These are phyloP conservation scores for Tetraneura akinire DNA, from an alignment of 1,140 invertebrate species.

Conservation along the genomic window DNA sequence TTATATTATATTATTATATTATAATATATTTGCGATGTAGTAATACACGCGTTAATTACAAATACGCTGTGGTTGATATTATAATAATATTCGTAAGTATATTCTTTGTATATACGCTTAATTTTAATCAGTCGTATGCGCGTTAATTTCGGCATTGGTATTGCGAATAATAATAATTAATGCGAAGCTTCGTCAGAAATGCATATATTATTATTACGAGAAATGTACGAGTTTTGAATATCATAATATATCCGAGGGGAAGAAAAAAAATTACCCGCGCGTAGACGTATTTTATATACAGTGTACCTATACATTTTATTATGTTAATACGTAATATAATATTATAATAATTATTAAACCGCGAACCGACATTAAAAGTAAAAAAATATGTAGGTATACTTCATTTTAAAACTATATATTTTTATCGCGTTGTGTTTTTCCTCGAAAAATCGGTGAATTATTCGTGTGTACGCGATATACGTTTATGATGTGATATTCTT, in stretches of 20 bases:
- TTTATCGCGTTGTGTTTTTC: background rate
- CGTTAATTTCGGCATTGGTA: too few relatives aligned
- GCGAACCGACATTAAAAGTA: background rate
- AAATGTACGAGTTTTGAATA: too few relatives aligned
- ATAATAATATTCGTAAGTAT: background rate
- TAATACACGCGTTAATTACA: background rate
- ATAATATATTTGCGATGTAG: background rate
- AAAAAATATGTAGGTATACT: background rate
- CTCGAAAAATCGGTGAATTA: background rate
- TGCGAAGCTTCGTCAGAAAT: too few relatives aligned
- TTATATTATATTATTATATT: too few relatives aligned
- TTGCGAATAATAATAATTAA: too few relatives aligned
- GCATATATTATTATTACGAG: too few relatives aligned
- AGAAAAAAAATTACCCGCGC: too few relatives aligned
- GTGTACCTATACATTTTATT: background rate
- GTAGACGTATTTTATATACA: too few relatives aligned
- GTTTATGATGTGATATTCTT: background rate
- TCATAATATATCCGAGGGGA: too few relatives aligned
- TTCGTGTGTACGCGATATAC: background rate
- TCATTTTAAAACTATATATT: too few relatives aligned
- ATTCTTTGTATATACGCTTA: too few relatives aligned
- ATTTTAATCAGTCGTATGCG: too few relatives aligned
- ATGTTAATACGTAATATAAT: background rate
- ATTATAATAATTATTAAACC: background rate
- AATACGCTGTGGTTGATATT: background rate